Evolutionary conservation across 2,888 invertebrate species (phyloP).

Genomic region (Spicauda simplicius): DNA sequence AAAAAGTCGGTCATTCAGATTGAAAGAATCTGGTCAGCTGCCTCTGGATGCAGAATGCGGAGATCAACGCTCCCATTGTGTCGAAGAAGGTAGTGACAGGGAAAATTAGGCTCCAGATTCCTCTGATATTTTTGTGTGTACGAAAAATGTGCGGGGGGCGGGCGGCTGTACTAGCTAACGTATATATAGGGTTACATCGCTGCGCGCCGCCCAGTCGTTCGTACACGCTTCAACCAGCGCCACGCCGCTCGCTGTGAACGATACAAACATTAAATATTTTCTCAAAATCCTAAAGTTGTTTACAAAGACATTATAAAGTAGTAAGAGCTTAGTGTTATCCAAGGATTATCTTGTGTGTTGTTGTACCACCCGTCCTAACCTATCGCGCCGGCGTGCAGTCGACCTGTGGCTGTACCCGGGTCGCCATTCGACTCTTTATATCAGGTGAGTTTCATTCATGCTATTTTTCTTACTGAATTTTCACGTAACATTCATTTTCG

Average conservation of each 20-base stretch:
- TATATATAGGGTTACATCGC: slow-evolving; percentile 71
- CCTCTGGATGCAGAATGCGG: slow-evolving; percentile 61
- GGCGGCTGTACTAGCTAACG: slow-evolving; percentile 58
- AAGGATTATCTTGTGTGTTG: slow-evolving; percentile 39
- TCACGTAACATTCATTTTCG: background rate
- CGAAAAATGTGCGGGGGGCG: slow-evolving; percentile 66
- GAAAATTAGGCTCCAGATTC: slow-evolving; percentile 80
- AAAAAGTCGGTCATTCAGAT: slow-evolving; percentile 56
- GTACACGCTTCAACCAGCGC: slow-evolving; percentile 53
- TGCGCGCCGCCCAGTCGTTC: slow-evolving; percentile 77
- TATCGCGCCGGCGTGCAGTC: slow-evolving; percentile 29
- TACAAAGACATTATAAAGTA: slow-evolving; percentile 11
- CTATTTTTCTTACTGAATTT: slow-evolving; percentile 13
- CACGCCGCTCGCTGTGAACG: slow-evolving; percentile 48
- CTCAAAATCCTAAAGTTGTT: slow-evolving; percentile 1
- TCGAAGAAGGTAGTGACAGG: slow-evolving; percentile 76
- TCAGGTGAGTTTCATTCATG: slow-evolving; percentile 51
- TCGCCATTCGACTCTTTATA: slow-evolving; percentile 34
- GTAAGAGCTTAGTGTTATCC: slow-evolving; percentile 17
- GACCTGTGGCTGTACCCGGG: slow-evolving; percentile 39
- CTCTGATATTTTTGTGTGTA: slow-evolving; percentile 77
- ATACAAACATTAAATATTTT: slow-evolving; percentile 23
- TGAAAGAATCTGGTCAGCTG: slow-evolving; percentile 70
- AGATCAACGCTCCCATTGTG: slow-evolving; percentile 83
- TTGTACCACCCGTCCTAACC: slow-evolving; percentile 16